Evolutionary conservation across 1,140 invertebrate genomes (phyloP).

Genomic region (Heliconius melpomene): DNA sequence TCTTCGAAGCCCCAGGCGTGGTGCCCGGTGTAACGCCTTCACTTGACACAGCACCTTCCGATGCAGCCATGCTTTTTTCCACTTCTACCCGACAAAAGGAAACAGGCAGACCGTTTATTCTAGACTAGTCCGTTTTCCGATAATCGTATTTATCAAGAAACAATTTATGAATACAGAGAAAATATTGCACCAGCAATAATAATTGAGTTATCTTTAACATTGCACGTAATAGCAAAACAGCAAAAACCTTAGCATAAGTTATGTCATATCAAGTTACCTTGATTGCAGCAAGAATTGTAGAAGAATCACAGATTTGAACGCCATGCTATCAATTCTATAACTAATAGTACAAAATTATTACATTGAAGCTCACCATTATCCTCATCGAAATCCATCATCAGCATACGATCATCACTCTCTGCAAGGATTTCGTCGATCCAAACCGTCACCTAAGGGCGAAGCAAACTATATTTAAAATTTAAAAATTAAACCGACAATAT

Average conservation of each 20-base stretch:
- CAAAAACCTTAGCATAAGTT: neutral
- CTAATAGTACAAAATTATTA: neutral
- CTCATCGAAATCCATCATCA: conserved; percentile 77
- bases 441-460: conserved; percentile 57
- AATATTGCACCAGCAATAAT: neutral
- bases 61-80: conserved; percentile 43
- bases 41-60: conserved; percentile 22
- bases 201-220: too few relatives aligned
- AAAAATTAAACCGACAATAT: too few relatives aligned
- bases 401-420: conserved; percentile 71
- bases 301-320: neutral
- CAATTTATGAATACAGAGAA: neutral
- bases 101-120: neutral
- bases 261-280: neutral
- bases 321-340: neutral
- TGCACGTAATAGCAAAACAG: too few relatives aligned
- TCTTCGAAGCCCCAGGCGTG: conserved; percentile 48
- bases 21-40: conserved; percentile 29
- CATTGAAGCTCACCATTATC: conserved; percentile 62
- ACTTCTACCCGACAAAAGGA: conserved; percentile 55
- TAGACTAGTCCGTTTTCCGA: neutral
- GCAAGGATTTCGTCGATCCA: conserved; percentile 73
- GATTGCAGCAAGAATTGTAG: neutral
- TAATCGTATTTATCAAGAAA: neutral
- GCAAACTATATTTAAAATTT: neutral